Evolutionary conservation across 1,140 invertebrate genomes (phyloP).

Genomic region (Pachypeltis micranthus): DNA sequence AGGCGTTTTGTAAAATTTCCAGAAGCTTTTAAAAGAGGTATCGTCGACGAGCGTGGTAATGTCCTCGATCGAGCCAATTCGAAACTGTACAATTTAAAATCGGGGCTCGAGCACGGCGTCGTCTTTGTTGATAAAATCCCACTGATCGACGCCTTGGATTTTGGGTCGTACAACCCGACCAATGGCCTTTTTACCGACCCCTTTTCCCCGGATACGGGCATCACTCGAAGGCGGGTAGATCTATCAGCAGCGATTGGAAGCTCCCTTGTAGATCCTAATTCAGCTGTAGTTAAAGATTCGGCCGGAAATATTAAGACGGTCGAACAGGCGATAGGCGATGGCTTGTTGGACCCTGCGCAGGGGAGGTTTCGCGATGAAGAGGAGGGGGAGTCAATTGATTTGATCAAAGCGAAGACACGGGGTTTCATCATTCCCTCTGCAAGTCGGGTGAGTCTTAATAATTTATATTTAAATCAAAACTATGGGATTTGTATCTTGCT

Average conservation of each 20-base stretch:
- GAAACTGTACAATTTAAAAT: constrained; percentile 57
- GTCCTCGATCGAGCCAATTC: constrained; percentile 70
- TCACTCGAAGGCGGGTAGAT: constrained; percentile 55
- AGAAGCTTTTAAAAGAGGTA: constrained; percentile 71
- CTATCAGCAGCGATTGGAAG: constrained; percentile 61
- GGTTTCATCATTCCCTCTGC: constrained; percentile 78
- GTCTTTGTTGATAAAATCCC: constrained; percentile 63
- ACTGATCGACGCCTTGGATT: constrained; percentile 69
- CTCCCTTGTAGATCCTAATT: constrained; percentile 54
- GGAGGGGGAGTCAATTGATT: constrained; percentile 57
- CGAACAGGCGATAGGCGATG: constrained; percentile 60
- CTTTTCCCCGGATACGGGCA: constrained; percentile 49
- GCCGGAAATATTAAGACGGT: constrained; percentile 62
- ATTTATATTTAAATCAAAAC: background rate
- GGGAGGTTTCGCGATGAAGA: constrained; percentile 55
- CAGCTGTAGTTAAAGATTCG: constrained; percentile 61
- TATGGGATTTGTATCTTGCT: background rate
- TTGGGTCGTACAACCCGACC: constrained; percentile 66
- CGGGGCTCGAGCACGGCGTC: constrained; percentile 63
- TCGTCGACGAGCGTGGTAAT: constrained; percentile 78
- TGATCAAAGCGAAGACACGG: constrained; percentile 74
- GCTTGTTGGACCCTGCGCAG: constrained; percentile 59
- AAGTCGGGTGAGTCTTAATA: constrained; percentile 70
- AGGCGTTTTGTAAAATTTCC: constrained; percentile 68
- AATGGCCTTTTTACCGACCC: constrained; percentile 70